Evolutionary conservation across 2,888 invertebrate genomes (phyloP), one percentile per base, ranked within the genome.

Genomic region (Malthinus seriepunctatus): DNA sequence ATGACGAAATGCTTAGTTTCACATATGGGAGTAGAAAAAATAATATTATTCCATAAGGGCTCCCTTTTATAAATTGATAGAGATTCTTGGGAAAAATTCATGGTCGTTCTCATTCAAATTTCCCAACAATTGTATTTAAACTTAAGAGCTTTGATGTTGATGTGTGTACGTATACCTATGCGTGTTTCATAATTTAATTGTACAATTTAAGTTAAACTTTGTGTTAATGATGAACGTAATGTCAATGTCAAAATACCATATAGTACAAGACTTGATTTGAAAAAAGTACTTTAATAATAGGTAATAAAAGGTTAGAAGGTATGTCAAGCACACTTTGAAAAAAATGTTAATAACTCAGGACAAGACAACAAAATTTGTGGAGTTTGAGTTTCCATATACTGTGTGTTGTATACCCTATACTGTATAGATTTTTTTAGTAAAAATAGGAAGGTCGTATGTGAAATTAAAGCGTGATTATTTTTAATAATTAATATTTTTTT

Each of bases 91-190:
- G 60, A 60, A 60, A 35, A 15, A 39, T 45, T 54, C 63, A 63
- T 38, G 61, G 63, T 31, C 63, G 47, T 61, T 63, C 63, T 46
- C 63, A 63, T 37, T 45, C 14, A 39, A 44, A 50, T 63, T 63
- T 63, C 62, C 49, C 55, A 59, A 62, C 37, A 33, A 44, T 32
- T 38, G 58, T 35, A 32, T 11, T 2, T 23, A 23, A 23, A 23
- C 23, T 23, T 5, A 5, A 3, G 5, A 23, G 34, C 33, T 33
- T 32, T 14, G 42, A 15, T 53, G 34, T 47, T 62, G 55, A 58
- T 55, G 44, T 52, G 12, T 46, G 45, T 48, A 53, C 42, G 51
- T 56, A 44, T 11, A 35, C 50, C 49, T 48, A 48, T 51, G 32
- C 38, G n/a, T 33, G 51, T 60, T 56, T 38, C 49, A 38, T 56